phyloP scores from a whole-genome alignment of 2,888 invertebrate genomes.

The Choristoneura rosaceana region DNA sequence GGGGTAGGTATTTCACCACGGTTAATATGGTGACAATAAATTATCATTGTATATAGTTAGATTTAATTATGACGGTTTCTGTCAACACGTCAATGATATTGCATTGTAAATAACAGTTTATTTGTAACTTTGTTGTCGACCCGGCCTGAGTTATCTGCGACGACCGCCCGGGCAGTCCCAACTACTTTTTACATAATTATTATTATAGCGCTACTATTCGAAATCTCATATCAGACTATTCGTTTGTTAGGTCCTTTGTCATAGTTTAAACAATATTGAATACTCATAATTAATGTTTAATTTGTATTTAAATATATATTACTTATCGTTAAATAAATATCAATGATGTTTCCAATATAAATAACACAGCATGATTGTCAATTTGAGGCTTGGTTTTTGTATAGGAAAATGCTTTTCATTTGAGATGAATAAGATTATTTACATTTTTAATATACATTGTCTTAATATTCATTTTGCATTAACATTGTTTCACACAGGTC shows the following conservation, averaged over 20 bases:
- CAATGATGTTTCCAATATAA: constrained; percentile 5
- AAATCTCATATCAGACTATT: constrained; percentile 68
- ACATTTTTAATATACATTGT: constrained; percentile 1
- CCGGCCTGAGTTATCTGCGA: constrained; percentile 51
- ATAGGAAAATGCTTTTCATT: background rate
- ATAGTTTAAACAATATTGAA: constrained; percentile 9
- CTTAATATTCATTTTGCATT: constrained; percentile 47
- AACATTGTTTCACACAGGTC: constrained; percentile 53
- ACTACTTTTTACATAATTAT: constrained; percentile 41
- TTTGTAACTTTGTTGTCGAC: constrained; percentile 56
- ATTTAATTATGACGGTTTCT: constrained; percentile 66
- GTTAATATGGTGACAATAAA: constrained; percentile 82
- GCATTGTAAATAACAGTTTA: constrained; percentile 69
- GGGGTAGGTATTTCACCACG: constrained; percentile 72
- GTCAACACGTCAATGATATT: constrained; percentile 54
- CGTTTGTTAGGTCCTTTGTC: constrained; percentile 19
- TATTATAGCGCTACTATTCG: constrained; percentile 1
- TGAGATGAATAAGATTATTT: background rate
- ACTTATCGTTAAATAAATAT: constrained; percentile 1
- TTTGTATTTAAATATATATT: constrained; percentile 12
- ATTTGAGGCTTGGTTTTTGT: constrained; percentile 18
- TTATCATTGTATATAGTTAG: constrained; percentile 82
- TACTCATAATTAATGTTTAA: constrained; percentile 10
- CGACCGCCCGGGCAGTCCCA: constrained; percentile 48
- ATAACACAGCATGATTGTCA: constrained; percentile 13